Base-by-base conservation (phyloP, 2,113 vertebrate species). In the Melanocharis versteri region DNA sequence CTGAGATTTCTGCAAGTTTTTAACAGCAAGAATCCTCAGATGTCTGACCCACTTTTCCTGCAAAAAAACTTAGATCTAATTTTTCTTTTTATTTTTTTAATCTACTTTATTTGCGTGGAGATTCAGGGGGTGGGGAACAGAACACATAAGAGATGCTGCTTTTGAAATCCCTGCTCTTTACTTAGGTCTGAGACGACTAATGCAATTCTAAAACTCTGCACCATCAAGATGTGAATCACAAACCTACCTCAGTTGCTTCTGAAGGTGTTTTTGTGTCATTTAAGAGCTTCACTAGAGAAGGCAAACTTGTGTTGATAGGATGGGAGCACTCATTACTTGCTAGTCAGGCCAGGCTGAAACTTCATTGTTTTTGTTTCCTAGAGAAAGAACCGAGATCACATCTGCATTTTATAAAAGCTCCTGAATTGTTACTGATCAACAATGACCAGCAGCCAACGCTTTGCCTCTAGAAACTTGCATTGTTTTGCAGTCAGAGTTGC, bases 351-450 rank as follows among this genome's bases (percentile, higher is more conserved):
- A 95, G 82, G 75, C 91, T 91, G 78, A 90, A 94, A 90, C 84
- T 86, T 80, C 91, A 77, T 16, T 91, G 84, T 51, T 93, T 95
- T 96, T 79, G 78, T 95, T 96, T 96, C 94, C 87, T 96, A 95
- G 95, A 94, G 93, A 90, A 96, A 85, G 75, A 68, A 54, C 75
- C 42, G 57, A 89, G 73, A 96, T 72, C 91, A 96, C 95, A 96
- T 96, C 95, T 96, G 96, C 84, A 50, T 96, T 95, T 95, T 85
- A 97, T 96, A 96, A 96, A 94, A 91, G 61, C 78, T 94, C 75
- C 93, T 77, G 89, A 93, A 54, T 57, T 85, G 87, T 13, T 77
- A 64, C 78, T 90, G 93, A 96, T 88, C 27, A 54, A 93, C 87
- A 94, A 90, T 21, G 33, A 90, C 42, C 39, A 73, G 66, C 87